These are phyloP conservation scores for Aphaenogaster rudis DNA, from an alignment of 1,140 invertebrate species.

Conservation along the genomic window DNA sequence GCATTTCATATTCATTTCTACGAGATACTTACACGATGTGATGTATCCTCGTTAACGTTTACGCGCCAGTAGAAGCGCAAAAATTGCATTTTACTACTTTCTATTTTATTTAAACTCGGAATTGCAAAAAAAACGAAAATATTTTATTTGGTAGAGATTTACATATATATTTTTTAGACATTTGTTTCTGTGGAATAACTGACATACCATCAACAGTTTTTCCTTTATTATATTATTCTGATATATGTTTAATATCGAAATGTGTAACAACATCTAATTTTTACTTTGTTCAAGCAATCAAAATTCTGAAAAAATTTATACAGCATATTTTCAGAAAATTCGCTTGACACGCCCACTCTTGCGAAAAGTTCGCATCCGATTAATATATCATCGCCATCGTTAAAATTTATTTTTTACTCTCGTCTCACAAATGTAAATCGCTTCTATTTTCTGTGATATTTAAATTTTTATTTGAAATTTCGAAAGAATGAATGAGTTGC, in stretches of 20 bases:
- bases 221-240: background rate
- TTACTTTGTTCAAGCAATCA: background rate
- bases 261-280: background rate
- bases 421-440: background rate
- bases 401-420: background rate
- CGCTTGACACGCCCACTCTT: background rate
- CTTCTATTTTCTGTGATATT: background rate
- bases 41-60: background rate
- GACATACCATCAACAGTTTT: background rate
- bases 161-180: background rate
- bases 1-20: background rate
- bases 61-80: background rate
- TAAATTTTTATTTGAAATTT: background rate
- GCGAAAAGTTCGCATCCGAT: background rate
- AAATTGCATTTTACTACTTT: background rate
- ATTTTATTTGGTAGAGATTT: background rate
- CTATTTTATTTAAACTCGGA: background rate
- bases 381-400: background rate
- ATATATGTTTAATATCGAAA: background rate
- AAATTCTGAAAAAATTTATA: background rate
- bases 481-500: background rate
- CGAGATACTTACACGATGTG: background rate
- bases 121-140: background rate
- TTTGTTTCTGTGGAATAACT: slow-evolving; percentile 10
- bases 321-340: background rate